These are phyloP conservation scores for Morinoia aosen DNA, from an alignment of 2,888 invertebrate species.

Conservation along the genomic window DNA sequence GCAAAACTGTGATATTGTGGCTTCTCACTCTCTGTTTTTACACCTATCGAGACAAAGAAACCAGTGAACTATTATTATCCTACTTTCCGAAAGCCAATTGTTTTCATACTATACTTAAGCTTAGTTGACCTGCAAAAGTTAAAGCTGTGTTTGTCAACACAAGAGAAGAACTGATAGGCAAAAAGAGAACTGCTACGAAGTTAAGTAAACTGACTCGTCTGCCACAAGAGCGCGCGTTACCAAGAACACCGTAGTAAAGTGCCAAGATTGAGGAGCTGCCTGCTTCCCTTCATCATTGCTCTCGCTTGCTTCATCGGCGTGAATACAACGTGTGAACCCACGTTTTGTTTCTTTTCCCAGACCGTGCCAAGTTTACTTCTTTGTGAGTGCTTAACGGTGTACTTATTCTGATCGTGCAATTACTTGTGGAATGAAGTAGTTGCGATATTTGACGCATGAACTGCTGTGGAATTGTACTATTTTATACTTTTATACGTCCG, in stretches of 20 bases:
- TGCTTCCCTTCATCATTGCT: neutral
- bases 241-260: slow-evolving; percentile 1
- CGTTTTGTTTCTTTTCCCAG: neutral
- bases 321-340: neutral
- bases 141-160: slow-evolving; percentile 4
- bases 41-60: neutral
- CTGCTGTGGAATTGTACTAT: neutral
- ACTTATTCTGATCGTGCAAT: neutral
- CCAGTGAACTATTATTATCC: neutral
- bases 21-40: neutral
- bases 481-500: neutral
- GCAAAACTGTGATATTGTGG: neutral
- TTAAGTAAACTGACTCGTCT: neutral
- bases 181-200: neutral
- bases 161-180: neutral
- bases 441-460: neutral
- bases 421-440: neutral
- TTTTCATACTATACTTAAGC: neutral
- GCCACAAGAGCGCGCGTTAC: neutral
- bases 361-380: neutral
- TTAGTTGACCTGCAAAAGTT: neutral
- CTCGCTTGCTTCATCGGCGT: neutral
- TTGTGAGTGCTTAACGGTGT: neutral
- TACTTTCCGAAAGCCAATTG: neutral
- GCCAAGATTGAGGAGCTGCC: neutral